phyloP scores from a whole-genome alignment of 2,888 invertebrate species.

The Zeuzera pyrina region DNA sequence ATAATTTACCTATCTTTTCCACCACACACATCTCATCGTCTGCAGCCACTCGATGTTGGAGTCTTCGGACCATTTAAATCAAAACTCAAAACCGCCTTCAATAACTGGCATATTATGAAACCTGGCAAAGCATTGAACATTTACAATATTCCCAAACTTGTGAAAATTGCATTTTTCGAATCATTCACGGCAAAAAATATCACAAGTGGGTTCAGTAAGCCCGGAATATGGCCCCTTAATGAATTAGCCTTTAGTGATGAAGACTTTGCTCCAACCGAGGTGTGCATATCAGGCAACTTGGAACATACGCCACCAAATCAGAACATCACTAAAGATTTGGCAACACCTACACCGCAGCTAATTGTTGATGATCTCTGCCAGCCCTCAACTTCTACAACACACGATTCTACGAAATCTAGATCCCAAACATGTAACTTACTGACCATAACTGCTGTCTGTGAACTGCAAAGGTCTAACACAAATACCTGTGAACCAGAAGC shows the following conservation, averaged over 20 bases:
- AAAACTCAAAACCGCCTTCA: conserved; percentile 23
- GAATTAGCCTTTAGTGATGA: conserved; percentile 22
- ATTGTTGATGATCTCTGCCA: too few relatives aligned
- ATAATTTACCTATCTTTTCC: conserved; percentile 34
- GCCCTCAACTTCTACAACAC: too few relatives aligned
- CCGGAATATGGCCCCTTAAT: conserved; percentile 22
- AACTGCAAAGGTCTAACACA: too few relatives aligned
- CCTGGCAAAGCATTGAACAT: conserved; percentile 33
- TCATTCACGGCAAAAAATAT: conserved; percentile 30
- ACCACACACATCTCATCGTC: conserved; percentile 35
- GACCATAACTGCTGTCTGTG: too few relatives aligned
- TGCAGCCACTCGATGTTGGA: conserved; percentile 38
- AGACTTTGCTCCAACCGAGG: conserved; percentile 20
- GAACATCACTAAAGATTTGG: too few relatives aligned
- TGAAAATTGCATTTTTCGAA: conserved; percentile 17
- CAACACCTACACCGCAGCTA: too few relatives aligned
- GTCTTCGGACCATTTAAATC: conserved; percentile 34
- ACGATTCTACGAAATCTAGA: too few relatives aligned
- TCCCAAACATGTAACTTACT: too few relatives aligned
- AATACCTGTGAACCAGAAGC: too few relatives aligned
- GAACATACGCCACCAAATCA: too few relatives aligned
- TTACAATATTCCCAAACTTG: conserved; percentile 25
- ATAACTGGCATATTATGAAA: conserved; percentile 28
- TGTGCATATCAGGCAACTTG: too few relatives aligned
- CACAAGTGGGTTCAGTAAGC: conserved; percentile 14